A percentile compares a stretch with the other conserved stretches of the same genome.
Evolutionary conservation across 1,140 invertebrate species (phyloP).

Genomic region (Cydia amplana): DNA sequence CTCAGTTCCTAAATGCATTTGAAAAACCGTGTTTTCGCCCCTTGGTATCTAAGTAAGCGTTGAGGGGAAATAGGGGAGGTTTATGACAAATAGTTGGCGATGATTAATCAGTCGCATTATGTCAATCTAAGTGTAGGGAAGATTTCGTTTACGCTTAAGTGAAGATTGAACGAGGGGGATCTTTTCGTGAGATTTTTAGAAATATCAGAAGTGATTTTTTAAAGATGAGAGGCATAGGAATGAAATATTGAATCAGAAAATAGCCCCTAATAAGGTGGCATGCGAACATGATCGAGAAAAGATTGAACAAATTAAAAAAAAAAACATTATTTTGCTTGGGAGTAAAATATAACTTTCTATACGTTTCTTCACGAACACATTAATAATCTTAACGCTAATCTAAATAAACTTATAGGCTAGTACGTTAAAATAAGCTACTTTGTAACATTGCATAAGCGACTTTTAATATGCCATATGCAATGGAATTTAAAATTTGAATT

Average conservation of each 20-base stretch:
- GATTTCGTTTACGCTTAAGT: background rate
- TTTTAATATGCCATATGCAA: too few species aligned
- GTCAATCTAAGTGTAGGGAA: conserved; percentile 22
- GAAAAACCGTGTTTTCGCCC: conserved; percentile 10
- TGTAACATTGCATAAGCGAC: too few species aligned
- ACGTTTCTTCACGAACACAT: too few species aligned
- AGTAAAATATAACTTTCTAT: too few species aligned
- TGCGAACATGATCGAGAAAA: too few species aligned
- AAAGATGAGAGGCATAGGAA: background rate
- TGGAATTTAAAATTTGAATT: too few species aligned
- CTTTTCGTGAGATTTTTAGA: background rate
- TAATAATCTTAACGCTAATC: too few species aligned
- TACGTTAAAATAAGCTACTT: too few species aligned
- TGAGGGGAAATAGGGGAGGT: background rate
- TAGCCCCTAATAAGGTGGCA: too few species aligned
- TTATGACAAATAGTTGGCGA: conserved; percentile 26
- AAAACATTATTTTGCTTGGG: too few species aligned
- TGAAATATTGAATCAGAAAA: background rate
- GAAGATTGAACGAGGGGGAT: background rate
- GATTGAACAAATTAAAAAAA: too few species aligned
- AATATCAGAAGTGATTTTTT: background rate
- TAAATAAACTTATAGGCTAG: too few species aligned
- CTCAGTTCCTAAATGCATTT: background rate
- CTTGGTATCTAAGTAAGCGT: background rate
- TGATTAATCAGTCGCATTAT: conserved; percentile 22